Evolutionary conservation across 1,140 invertebrate species (phyloP), one percentile per base, ranked within the genome.

Genomic region (Coelopa frigida): DNA sequence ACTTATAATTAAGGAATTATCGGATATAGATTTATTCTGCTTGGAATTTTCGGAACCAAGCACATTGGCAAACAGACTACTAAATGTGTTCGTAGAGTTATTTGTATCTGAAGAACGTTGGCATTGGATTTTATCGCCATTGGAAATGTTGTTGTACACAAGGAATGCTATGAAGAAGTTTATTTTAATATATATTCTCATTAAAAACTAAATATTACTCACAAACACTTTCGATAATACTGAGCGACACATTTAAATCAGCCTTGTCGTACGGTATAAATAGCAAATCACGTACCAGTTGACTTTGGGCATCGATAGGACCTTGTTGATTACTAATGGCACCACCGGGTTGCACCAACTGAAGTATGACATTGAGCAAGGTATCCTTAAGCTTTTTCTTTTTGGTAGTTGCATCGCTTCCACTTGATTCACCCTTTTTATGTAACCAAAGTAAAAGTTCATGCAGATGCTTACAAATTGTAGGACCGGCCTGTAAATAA

Each of bases 231-330:
- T 85, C 83, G 2, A 85, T 78, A 32, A 87, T 83, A 56, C 80
- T 84, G 58, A 87, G 79, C 3, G 80, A 80, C 49, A 82, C 83
- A 52, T 77, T 80, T 20, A 85, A 70, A 61, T 88, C 82, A 2
- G 81, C 77, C 48, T 81, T 78, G 12, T 75, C 71, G 57, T 83
- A 86, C 50, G 83, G 77, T 31, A 85, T 68, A 59, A 78, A 75
- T 1, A 83, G 59, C 22, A 87, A 62, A 20, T 80, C 77, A 12
- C 81, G 80, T 29, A 89, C 72, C 33, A 90, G 72, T 55, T 81
- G 80, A 57, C 79, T 83, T 60, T 90, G 87, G 2, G 84, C 86
- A 74, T 91, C 88, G 6, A 89, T 69, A 12, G 87, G 86, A n/a
- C 87, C 87, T 50, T 80, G 76, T 46, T 79, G 76, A 21, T 76